Evolutionary conservation across 2,888 invertebrate genomes (phyloP).

Genomic region (Dicyrtoma fusca): DNA sequence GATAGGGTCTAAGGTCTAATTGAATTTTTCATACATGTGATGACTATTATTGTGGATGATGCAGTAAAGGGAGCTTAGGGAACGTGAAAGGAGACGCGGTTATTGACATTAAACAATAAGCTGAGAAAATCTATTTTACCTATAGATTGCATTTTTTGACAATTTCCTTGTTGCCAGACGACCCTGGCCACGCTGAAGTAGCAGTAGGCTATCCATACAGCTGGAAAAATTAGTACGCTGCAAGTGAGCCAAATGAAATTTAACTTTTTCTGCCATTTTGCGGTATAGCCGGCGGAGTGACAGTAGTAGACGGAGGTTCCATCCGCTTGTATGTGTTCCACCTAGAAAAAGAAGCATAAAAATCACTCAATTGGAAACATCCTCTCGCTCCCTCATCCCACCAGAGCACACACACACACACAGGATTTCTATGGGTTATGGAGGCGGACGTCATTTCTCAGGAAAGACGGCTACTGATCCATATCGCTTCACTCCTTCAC

Average conservation of each 20-base stretch:
- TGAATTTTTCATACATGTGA: too few relatives aligned
- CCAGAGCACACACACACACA: background rate
- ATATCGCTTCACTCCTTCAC: background rate
- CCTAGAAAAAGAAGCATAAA: conserved; percentile 49
- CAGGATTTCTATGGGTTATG: background rate
- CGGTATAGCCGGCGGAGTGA: conserved; percentile 60
- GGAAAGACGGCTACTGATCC: background rate
- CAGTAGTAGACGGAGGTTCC: conserved; percentile 59
- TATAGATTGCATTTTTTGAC: conserved; percentile 41
- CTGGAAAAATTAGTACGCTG: conserved; percentile 61
- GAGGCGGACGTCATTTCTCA: background rate
- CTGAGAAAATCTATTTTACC: conserved; percentile 32
- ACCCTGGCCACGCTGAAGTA: conserved; percentile 60
- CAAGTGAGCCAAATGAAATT: conserved; percentile 61
- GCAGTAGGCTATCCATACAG: conserved; percentile 60
- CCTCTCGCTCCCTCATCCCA: background rate
- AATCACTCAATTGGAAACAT: background rate
- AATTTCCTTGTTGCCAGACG: conserved; percentile 59
- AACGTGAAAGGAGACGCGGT: too few relatives aligned
- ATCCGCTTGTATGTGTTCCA: conserved; percentile 58
- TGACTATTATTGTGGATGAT: too few relatives aligned
- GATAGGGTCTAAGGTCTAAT: too few relatives aligned
- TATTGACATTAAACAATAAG: too few relatives aligned
- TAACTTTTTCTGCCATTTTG: conserved; percentile 61
- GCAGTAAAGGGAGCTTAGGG: too few relatives aligned